Conservation (phyloP, 2,797 vertebrate genomes). For the Lemur catta region DNA sequence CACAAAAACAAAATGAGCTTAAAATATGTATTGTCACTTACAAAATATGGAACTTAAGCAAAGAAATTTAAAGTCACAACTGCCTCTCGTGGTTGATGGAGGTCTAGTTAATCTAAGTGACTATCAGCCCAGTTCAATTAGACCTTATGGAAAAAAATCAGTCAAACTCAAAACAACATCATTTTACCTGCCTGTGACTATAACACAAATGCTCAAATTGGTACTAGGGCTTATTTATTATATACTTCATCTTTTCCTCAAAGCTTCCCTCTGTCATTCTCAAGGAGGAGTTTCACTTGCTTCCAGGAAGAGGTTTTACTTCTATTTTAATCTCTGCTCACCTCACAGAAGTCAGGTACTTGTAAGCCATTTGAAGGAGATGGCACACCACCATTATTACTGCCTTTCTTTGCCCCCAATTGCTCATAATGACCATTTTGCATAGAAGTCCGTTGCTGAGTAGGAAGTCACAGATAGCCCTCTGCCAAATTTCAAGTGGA, state of each 20-base stretch:
- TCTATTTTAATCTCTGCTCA: neutral
- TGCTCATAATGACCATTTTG: neutral
- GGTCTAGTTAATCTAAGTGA: neutral
- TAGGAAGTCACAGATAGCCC: neutral
- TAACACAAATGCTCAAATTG: neutral
- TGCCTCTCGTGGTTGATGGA: neutral
- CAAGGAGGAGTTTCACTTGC: neutral
- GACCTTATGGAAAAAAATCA: neutral
- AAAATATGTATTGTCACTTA: neutral
- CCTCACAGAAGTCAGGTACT: neutral
- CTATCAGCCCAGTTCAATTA: neutral
- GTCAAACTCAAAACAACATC: neutral
- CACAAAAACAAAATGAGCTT: constrained; percentile 28
- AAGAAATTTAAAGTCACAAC: neutral
- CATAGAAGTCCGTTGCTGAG: neutral
- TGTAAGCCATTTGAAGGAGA: neutral
- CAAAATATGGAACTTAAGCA: constrained; percentile 1
- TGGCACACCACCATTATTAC: neutral
- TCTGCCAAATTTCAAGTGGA: neutral
- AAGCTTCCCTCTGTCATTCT: neutral
- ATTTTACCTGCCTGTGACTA: neutral
- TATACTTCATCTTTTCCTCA: neutral
- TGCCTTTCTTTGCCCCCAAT: neutral
- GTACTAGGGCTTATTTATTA: neutral
- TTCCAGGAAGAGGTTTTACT: neutral